Base-by-base conservation (phyloP, 2,113 vertebrate genomes). In the Tetrax tetrax region DNA sequence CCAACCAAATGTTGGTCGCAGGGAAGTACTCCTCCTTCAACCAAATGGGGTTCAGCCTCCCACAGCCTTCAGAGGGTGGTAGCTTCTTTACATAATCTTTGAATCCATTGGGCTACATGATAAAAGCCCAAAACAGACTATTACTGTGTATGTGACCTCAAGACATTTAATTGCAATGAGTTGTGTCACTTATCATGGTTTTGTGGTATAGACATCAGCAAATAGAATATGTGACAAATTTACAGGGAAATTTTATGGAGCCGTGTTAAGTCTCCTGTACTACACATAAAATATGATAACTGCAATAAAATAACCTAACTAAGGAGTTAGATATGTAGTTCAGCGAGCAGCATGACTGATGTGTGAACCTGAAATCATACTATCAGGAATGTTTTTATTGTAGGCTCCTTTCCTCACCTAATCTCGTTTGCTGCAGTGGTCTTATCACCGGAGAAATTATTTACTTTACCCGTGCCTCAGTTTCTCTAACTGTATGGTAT, bases 1-100 rank as follows among this genome's bases (percentile, higher is more conserved):
- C n/a, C 18, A 31, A 3, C 4, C 4, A 61, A 31, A 10, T 1
- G 24, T 43, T 43, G 0, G 8, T 5, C 1, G 0, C 27, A 27
- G 8, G 37, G 48, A 37, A 59, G 4, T 22, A 24, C 16, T 59
- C n/a, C 79, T 63, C 31, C 28, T 61, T 64, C 21, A 31, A 2
- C 5, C 4, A 61, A 31, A 10, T 1, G 22, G 1, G 2, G 7
- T 50, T 68, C n/a, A 61, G 9, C 27, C 38, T 43, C 17, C 45
- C 57, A 23, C 14, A 81, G 27, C 35, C 19, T 29, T 57, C 17
- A 74, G 59, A 89, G 21, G 2, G 18, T 33, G 27, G 4, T 8
- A 38, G 4, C 7, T 61, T 61, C 60, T 80, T 45, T 14, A 15
- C 1, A 5, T 1, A 54, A 7, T 13, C 20, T 76, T 35, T 65